phyloP scores from a whole-genome alignment of 2,888 invertebrate genomes.

The Synergus gifuensis region DNA sequence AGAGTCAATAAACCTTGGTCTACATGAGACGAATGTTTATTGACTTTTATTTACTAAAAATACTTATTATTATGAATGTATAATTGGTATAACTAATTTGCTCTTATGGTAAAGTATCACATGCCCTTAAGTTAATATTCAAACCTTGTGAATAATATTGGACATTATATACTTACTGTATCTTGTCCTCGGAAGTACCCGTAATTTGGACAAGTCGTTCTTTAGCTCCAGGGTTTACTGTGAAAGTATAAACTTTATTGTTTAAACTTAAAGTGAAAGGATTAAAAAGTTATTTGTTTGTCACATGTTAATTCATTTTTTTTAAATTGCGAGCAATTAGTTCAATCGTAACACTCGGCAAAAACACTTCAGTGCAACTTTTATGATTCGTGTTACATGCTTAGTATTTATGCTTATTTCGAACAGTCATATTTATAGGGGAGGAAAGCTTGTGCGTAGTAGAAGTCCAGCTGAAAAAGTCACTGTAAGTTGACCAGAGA shows the following conservation, averaged over 20 bases:
- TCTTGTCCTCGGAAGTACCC: conserved; percentile 95
- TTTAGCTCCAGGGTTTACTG: conserved; percentile 96
- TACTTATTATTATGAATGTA: too few species aligned
- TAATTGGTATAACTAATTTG: too few species aligned
- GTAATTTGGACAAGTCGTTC: conserved; percentile 97
- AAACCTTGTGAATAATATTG: neutral
- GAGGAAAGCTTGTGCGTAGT: conserved; percentile 29
- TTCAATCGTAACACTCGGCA: conserved; percentile 3
- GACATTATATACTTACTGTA: conserved; percentile 83
- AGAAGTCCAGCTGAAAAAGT: conserved; percentile 25
- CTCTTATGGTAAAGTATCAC: too few species aligned
- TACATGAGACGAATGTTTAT: too few species aligned
- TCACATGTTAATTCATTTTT: conserved; percentile 46
- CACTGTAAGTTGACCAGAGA: conserved; percentile 16
- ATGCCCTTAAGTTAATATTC: neutral
- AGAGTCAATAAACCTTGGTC: too few species aligned
- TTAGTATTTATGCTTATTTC: too few species aligned
- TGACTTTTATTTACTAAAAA: too few species aligned
- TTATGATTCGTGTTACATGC: conserved; percentile 35
- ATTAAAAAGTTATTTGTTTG: neutral
- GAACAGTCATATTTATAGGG: conserved; percentile 3
- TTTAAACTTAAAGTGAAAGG: neutral
- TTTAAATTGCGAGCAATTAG: conserved; percentile 40
- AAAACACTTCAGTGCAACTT: conserved; percentile 24
- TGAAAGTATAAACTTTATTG: conserved; percentile 70